Conservation (phyloP, 2,888 invertebrate genomes). For the Callimorpha dominula region DNA sequence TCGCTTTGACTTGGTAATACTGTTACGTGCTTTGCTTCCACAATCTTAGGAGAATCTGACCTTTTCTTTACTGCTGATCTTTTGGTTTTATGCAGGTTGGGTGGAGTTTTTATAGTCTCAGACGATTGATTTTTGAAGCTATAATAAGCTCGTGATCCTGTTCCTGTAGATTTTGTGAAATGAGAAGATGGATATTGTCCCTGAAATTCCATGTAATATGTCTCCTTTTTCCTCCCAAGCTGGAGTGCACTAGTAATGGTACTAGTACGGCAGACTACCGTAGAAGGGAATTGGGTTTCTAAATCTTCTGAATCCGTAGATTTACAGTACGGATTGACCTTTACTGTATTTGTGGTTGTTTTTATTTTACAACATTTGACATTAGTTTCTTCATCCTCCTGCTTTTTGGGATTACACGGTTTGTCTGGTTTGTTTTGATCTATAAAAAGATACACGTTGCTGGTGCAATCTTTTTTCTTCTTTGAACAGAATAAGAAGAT, state of each 20-base stretch:
- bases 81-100: background rate
- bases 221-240: background rate
- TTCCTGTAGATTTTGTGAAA: conserved; percentile 24
- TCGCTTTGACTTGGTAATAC: conserved; percentile 4
- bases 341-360: background rate
- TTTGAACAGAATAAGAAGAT: conserved; percentile 51
- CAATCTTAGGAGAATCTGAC: background rate
- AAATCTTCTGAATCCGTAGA: background rate
- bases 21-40: background rate
- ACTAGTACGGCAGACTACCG: background rate
- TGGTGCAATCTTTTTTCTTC: conserved; percentile 38
- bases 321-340: background rate
- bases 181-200: conserved; percentile 22
- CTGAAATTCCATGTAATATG: conserved; percentile 17
- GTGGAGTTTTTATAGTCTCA: conserved; percentile 15
- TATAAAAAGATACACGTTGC: conserved; percentile 45
- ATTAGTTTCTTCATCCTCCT: background rate
- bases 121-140: conserved; percentile 18
- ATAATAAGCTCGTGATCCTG: conserved; percentile 28
- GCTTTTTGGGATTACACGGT: background rate
- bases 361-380: background rate
- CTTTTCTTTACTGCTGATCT: conserved; percentile 32
- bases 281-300: conserved; percentile 13
- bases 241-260: background rate
- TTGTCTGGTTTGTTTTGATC: conserved; percentile 9